Evolutionary conservation across 53 echinoderm and acorn worm genomes (phyloP), one percentile per base, ranked within the genome.

Genomic region (Zoroaster sp.): DNA sequence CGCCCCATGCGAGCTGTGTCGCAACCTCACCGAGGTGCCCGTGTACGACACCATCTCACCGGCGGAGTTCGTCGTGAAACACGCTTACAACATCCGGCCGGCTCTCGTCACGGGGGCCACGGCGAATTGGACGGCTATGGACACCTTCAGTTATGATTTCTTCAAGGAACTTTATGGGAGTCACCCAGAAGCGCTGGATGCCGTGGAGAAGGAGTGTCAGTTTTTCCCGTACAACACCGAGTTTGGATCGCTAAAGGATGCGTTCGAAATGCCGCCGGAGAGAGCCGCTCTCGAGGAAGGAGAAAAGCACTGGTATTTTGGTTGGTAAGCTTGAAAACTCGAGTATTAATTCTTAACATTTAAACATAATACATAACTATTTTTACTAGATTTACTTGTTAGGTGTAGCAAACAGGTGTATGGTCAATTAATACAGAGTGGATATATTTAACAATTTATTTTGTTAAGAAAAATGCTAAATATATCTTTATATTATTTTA

Each of bases 201-300:
- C 80, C 10, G 90, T 93, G 15, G 95, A 96, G 80, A 73, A 90
- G 18, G 71, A 93, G 10, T 96, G 97, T 40, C 90, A 93, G 80
- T 96, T 96, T 51, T 93, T 96, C 37, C 93, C 92, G 8, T 96
- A 96, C 73, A 90, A 90, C 39, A 93, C 97, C 3, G 93, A 95
- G 34, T 95, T 96, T 72, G 30, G 44, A 2, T 87, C 93, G 1
- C 74, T 96, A 1, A 68, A 74, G 31, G 93, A 96, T 20, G 93
- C 95, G 32, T 87, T 96, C 8, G 75, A 92, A 54, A 96, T 96
- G 90, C 89, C 93, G 15, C 88, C 91, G 42, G 93, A 95, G 1
- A 91, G 88, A 66, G 92, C 93, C 1, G 87, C 80, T 0, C 43
- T 95, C 10, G 83, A 93, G 40, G 81, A 78, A 5, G 93, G 88